Percentiles rank a stretch among this genome's conserved stretches.
Evolutionary conservation across 2,888 invertebrate genomes (phyloP).

Genomic region (Cataglyphis altisquamis): DNA sequence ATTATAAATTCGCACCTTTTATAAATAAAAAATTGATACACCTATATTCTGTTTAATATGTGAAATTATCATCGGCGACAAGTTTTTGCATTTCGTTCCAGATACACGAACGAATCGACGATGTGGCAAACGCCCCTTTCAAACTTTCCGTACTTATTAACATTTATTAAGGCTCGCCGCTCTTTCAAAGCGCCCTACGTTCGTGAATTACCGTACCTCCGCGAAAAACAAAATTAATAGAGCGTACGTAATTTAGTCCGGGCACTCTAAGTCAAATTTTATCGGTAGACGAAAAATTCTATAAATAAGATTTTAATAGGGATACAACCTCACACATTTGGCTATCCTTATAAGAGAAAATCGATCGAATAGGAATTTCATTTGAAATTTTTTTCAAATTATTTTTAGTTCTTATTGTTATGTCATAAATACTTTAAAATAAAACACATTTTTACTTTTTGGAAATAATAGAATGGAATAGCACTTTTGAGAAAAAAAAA

Average conservation of each 20-base stretch:
- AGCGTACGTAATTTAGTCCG: slow-evolving; percentile 35
- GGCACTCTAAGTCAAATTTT: slow-evolving; percentile 2
- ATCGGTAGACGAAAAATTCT: slow-evolving; percentile 18
- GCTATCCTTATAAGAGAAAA: background rate
- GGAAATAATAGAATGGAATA: background rate
- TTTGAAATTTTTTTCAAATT: background rate
- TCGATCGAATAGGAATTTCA: background rate
- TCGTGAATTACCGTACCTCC: slow-evolving; percentile 11
- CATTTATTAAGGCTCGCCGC: slow-evolving; percentile 29
- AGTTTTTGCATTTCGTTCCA: slow-evolving; percentile 4
- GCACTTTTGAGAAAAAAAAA: background rate
- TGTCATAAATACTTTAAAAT: background rate
- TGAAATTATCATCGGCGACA: slow-evolving; percentile 22
- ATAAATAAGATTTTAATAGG: background rate
- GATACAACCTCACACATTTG: background rate
- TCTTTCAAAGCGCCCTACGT: slow-evolving; percentile 16
- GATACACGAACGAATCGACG: background rate
- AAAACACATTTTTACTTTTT: background rate
- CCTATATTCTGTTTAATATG: slow-evolving; percentile 36
- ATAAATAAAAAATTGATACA: slow-evolving; percentile 52
- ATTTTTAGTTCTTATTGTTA: background rate
- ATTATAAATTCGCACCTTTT: slow-evolving; percentile 17
- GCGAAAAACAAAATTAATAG: slow-evolving; percentile 34
- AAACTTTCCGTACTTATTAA: slow-evolving; percentile 45
- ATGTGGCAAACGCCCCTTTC: slow-evolving; percentile 32